These are phyloP conservation scores for Lampris incognitus DNA, from an alignment of 2,113 vertebrate species.

Conservation along the genomic window DNA sequence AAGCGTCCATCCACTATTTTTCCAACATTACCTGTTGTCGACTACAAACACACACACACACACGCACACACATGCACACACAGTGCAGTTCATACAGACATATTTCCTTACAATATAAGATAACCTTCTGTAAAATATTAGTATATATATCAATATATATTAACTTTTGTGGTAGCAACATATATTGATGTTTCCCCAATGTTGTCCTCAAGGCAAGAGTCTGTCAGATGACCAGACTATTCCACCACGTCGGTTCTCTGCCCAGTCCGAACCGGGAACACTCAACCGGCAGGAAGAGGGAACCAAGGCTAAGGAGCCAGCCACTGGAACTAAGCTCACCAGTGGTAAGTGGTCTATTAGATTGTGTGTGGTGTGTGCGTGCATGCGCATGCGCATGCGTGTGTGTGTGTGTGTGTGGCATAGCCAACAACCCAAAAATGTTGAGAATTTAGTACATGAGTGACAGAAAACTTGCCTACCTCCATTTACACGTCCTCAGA, in stretches of 20 bases:
- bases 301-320: conserved; percentile 58
- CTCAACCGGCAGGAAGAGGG: conserved; percentile 69
- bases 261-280: conserved; percentile 71
- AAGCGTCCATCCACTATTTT: background rate
- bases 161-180: background rate
- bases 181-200: conserved; percentile 36
- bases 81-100: too few species aligned
- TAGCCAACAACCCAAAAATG: conserved; percentile 10
- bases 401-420: conserved; percentile 26
- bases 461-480: conserved; percentile 15
- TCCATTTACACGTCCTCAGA: background rate
- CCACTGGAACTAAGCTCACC: conserved; percentile 62
- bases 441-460: background rate
- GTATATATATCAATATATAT: background rate
- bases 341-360: conserved; percentile 65
- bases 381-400: background rate
- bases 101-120: too few species aligned
- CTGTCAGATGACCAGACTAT: conserved; percentile 79
- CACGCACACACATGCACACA: background rate
- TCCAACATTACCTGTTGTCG: background rate
- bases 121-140: background rate
- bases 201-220: conserved; percentile 77
- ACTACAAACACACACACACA: background rate
- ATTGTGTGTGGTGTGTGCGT: conserved; percentile 8
- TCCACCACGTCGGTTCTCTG: conserved; percentile 66